phyloP scores from a whole-genome alignment of 2,888 invertebrate species.

The Entomobrya multifasciata region DNA sequence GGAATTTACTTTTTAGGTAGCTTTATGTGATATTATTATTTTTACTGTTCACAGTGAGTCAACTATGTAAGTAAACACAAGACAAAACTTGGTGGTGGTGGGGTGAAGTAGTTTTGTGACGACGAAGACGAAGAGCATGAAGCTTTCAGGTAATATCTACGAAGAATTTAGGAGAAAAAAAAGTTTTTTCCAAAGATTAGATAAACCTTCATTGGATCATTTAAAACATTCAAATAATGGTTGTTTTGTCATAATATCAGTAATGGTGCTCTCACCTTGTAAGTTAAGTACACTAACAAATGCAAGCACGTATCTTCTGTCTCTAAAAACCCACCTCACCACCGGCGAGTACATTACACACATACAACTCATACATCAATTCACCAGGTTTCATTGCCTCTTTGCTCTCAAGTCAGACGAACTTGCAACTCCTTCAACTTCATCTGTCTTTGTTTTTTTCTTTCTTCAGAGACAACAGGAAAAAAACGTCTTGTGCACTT shows the following conservation, averaged over 20 bases:
- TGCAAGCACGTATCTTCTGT: slow-evolving; percentile 7
- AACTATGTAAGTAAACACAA: no score
- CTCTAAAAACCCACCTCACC: slow-evolving; percentile 19
- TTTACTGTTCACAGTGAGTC: no score
- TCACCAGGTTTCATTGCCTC: slow-evolving; percentile 19
- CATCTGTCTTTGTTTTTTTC: slow-evolving; percentile 51
- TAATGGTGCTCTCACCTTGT: slow-evolving; percentile 54
- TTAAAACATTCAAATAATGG: slow-evolving; percentile 47
- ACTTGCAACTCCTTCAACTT: not conserved
- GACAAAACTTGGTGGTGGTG: no score
- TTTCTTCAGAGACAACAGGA: no score
- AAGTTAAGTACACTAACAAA: slow-evolving; percentile 28
- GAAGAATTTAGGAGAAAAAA: slow-evolving; percentile 63
- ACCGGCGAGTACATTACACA: slow-evolving; percentile 42
- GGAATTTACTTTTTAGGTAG: slow-evolving; percentile 18
- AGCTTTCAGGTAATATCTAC: slow-evolving; percentile 60
- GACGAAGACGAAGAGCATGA: slow-evolving; percentile 36
- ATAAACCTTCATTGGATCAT: slow-evolving; percentile 68
- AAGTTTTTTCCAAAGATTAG: slow-evolving; percentile 66
- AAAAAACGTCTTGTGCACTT: slow-evolving; percentile 62
- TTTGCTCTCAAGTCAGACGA: slow-evolving; percentile 12
- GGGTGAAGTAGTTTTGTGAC: no score
- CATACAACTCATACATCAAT: no score
- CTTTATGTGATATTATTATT: slow-evolving; percentile 23
- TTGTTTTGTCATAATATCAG: slow-evolving; percentile 49